These are phyloP conservation scores for Eriocheir sinensis DNA, from an alignment of 1,140 invertebrate genomes.

Conservation along the genomic window DNA sequence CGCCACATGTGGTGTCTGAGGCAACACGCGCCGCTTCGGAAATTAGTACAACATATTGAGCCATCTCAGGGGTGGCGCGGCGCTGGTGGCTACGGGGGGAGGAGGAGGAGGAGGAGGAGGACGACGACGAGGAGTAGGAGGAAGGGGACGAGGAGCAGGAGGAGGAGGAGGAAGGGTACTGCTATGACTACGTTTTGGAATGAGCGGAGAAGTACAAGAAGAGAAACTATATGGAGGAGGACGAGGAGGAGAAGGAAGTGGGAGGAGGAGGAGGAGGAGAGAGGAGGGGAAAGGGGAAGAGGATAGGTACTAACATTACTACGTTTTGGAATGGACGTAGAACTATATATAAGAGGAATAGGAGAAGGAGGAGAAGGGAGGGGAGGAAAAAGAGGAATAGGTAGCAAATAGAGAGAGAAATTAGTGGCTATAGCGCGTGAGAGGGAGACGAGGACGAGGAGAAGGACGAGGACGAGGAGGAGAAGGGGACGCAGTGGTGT, in stretches of 20 bases:
- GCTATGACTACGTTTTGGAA: too few species aligned
- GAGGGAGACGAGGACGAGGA: neutral
- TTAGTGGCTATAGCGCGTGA: too few species aligned
- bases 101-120: neutral
- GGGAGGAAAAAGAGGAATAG: too few species aligned
- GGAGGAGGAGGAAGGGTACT: neutral
- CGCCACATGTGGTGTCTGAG: conserved; percentile 51
- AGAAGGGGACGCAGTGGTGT: too few species aligned
- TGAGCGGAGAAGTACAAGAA: too few species aligned
- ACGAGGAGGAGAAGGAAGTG: neutral
- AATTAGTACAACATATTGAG: conserved; percentile 57
- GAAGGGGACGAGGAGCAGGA: neutral
- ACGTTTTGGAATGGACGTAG: too few species aligned
- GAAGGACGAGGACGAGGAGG: neutral
- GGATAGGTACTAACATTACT: too few species aligned
- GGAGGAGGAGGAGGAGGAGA: neutral
- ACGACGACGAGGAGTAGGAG: neutral
- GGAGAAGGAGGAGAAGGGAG: neutral
- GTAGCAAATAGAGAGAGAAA: too few species aligned
- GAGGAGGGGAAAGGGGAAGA: neutral
- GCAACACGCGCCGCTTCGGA: conserved; percentile 31
- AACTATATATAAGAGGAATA: neutral
- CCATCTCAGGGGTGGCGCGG: neutral
- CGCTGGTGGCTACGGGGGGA: neutral
- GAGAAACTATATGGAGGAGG: neutral